Evolutionary conservation across 2,888 invertebrate species (phyloP), one percentile per base, ranked within the genome.

Genomic region (Epinotia nisella): DNA sequence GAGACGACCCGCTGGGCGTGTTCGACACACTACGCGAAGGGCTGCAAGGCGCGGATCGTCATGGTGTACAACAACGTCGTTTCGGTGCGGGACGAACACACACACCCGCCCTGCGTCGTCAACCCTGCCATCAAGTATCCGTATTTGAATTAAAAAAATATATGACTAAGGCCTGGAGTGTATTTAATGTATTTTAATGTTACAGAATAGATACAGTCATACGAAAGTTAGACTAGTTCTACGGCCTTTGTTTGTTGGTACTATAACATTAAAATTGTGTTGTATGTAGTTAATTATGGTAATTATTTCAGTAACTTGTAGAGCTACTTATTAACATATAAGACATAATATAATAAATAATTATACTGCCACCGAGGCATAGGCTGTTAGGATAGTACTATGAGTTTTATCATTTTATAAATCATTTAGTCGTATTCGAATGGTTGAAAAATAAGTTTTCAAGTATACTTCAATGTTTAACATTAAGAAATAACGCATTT

Each of bases 1-100:
- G 62, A 65, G 11, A 74, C 67, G 39, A 71, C 68, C 0, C 72
- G 75, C 17, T 77, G 77, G 77, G 70, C 65, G 5, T 77, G 77
- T 41, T 75, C 77, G 35, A 72, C 76, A 0, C 74, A 76, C 60
- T 64, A 71, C 67, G 53, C 51, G 17, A 75, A 75, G 21, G 69
- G 69, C 10, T 71, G 76, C 56, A 75, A 73, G 29, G 76, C 78
- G 13, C 58, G 74, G 45, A 41, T 77, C 21, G 62, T 68, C 13
- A 74, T 69, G 53, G 55, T 70, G 5, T 49, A 75, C 17, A 51
- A 73, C 51, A 64, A 68, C 41, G 69, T 73, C 2, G 62, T 64
- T 29, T 64, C 68, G 7, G 64, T 69, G 5, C 21, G 68, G 19
- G 73, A 68, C 1, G 69, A 62, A 13, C 73, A 73, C 41, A 73